A percentile compares a stretch with the other conserved stretches of the same genome.
These are phyloP conservation scores for Epinephelus fuscoguttatus DNA, from an alignment of 2,113 vertebrate species.

Conservation along the genomic window DNA sequence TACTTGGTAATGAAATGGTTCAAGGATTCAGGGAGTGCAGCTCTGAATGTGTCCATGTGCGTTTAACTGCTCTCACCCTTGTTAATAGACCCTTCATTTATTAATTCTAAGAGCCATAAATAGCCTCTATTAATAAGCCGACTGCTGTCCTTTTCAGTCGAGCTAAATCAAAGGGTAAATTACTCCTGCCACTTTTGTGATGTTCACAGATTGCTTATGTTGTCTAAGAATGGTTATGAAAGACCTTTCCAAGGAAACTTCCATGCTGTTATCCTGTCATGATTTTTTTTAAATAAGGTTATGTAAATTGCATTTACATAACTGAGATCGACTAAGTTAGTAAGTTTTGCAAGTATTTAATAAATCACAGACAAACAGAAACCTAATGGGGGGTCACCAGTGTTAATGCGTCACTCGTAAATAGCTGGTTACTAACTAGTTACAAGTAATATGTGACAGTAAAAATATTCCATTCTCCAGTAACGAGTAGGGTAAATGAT, in stretches of 20 bases:
- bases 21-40: neutral
- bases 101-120: neutral
- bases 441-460: too few relatives aligned
- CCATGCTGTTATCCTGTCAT: neutral
- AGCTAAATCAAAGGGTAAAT: neutral
- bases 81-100: neutral
- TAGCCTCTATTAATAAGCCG: slow-evolving; percentile 7
- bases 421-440: too few relatives aligned
- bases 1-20: neutral
- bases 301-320: neutral
- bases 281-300: neutral
- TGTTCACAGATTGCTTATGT: too few relatives aligned
- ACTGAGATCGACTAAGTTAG: too few relatives aligned
- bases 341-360: too few relatives aligned
- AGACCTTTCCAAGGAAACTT: neutral
- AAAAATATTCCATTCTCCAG: too few relatives aligned
- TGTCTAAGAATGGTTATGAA: neutral
- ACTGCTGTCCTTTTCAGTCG: neutral
- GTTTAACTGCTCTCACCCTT: too few relatives aligned
- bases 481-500: too few relatives aligned
- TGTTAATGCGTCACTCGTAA: too few relatives aligned
- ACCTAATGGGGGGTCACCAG: too few relatives aligned
- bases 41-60: neutral
- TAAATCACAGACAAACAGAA: too few relatives aligned
- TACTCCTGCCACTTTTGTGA: neutral